Base-by-base conservation (phyloP, 2,888 invertebrate genomes). In the Baccha elongata region DNA sequence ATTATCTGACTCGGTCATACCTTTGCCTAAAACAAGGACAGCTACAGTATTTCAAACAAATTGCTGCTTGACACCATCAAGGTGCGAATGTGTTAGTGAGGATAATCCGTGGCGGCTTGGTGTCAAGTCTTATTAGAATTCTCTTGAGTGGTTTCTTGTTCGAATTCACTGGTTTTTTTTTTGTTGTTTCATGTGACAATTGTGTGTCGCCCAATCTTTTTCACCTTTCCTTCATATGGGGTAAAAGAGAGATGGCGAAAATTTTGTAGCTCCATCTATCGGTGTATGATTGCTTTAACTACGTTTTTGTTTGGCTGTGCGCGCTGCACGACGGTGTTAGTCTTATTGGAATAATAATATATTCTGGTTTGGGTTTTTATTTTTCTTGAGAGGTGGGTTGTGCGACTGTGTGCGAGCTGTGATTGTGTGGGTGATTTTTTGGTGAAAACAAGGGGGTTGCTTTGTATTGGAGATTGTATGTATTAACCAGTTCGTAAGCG, bases 401-500 rank as follows among this genome's bases (percentile, higher is more conserved):
- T 62, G 32, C 29, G 53, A 13, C 26, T 67, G 78, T 73, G 72
- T 73, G 72, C 19, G 78, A 60, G 26, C 35, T 74, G 80, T 44
- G 48, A 37, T 26, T 21, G 75, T 73, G 58, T 50, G 76, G 81
- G 73, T 75, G 55, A 37, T 15, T 76, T 32, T 73, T 80, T 68
- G 67, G 84, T 85, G 78, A 80, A 84, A 84, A 85, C 83, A 85
- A 85, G 86, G 86, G 88, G 88, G 88, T 87, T 88, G 88, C 87
- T 85, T 87, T 86, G 87, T 84, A 84, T 86, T 86, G 86, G 85
- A 87, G 86, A 87, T 87, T 89, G 86, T 89, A 88, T 90, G 89
- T 89, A 88, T 88, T 87, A 90, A 89, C 89, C 91, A 91, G 91
- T 91, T 90, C 88, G 88, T 87, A 89, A 89, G 88, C 90, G 90